Percentiles rank a stretch among this genome's conserved stretches.
phyloP scores from a whole-genome alignment of 2,113 vertebrate species.

The Lepus europaeus region DNA sequence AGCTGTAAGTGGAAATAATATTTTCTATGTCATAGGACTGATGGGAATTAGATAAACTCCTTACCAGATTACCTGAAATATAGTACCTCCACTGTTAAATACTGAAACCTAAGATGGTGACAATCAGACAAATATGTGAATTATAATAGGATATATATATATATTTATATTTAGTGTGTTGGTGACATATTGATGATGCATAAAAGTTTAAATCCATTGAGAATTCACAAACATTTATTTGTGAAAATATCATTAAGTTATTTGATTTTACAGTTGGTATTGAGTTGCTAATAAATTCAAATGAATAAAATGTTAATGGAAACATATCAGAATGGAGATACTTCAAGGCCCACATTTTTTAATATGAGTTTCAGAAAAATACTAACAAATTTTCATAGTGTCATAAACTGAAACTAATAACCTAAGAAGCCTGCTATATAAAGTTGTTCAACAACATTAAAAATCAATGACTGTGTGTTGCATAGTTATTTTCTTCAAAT shows the following conservation, averaged over 20 bases:
- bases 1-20: neutral
- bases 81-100: neutral
- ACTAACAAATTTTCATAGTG: neutral
- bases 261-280: neutral
- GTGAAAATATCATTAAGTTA: neutral
- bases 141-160: neutral
- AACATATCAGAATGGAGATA: neutral
- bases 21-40: neutral
- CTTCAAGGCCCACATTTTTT: neutral
- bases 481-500: neutral
- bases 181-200: neutral
- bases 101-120: neutral
- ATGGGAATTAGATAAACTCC: neutral
- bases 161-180: too few relatives aligned
- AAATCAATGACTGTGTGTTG: neutral
- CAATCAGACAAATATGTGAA: neutral
- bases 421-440: neutral
- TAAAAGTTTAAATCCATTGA: neutral
- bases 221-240: neutral
- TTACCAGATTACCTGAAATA: neutral
- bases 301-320: conserved; percentile 22
- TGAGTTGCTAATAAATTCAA: neutral
- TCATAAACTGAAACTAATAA: neutral
- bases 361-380: neutral
- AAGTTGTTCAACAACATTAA: neutral